Percentiles rank a stretch among this genome's conserved stretches.
These are phyloP conservation scores for Eolophus roseicapilla DNA, from an alignment of 2,113 vertebrate genomes.

Conservation along the genomic window DNA sequence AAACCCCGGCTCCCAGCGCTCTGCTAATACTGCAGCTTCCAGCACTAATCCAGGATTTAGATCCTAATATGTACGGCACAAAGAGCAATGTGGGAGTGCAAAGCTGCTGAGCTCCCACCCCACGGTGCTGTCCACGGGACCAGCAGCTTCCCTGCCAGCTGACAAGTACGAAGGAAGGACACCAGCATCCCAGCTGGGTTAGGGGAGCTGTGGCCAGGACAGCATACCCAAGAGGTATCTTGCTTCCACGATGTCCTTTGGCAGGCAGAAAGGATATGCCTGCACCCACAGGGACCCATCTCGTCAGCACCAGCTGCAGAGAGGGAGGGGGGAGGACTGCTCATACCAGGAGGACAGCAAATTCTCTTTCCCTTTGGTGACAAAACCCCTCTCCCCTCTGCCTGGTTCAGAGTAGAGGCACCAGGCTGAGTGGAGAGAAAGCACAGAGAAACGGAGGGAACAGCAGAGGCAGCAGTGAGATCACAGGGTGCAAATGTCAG, in stretches of 20 bases:
- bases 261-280: not conserved
- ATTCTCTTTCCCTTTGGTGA: not conserved
- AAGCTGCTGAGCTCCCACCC: constrained; percentile 35
- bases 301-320: not conserved
- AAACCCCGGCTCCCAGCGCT: not conserved
- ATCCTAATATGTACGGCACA: not conserved
- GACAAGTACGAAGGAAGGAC: constrained; percentile 58
- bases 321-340: fast-evolving
- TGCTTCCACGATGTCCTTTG: not conserved
- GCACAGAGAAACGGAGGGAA: not conserved
- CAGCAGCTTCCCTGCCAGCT: constrained; percentile 30
- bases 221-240: not conserved
- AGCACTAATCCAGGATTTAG: constrained; percentile 68
- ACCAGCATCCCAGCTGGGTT: not conserved
- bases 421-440: not conserved
- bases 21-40: constrained; percentile 39
- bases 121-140: not conserved
- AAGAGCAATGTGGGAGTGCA: constrained; percentile 21
- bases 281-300: not conserved
- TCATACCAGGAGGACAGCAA: not conserved
- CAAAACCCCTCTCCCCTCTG: not conserved
- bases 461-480: not conserved
- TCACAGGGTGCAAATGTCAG: not conserved
- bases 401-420: not conserved
- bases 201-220: not conserved